Base-by-base conservation (phyloP, 2,113 vertebrate species). In the Catharus bicknelli region DNA sequence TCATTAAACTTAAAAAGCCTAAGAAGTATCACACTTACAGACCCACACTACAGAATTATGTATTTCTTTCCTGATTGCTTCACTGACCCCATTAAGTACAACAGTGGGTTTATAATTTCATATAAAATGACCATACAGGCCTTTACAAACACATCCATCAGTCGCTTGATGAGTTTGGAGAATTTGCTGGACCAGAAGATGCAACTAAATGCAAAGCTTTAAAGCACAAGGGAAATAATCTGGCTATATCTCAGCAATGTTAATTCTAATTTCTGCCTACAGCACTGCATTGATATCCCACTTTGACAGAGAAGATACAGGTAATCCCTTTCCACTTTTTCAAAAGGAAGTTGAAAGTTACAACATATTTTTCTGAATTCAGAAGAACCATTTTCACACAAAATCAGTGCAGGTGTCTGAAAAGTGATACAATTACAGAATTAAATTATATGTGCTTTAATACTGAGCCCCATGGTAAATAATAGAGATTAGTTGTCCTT, bases 1-100 rank as follows among this genome's bases (percentile, higher is more conserved):
- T 97, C 96, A 97, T 98, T 97, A 96, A 96, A 91, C 92, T 94
- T 92, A 95, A 96, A 97, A 97, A 96, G 96, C 94, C 20, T 8
- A 32, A 53, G 92, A 94, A 76, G 74, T 81, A 87, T 93, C 85
- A 61, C 84, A 94, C 94, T 95, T 94, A 93, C 50, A 95, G 93
- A 96, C 54, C 57, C 85, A 93, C 16, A 25, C 83, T 93, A 74
- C 90, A 93, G 80, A 94, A 96, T 92, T 94, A 95, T 38, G 25
- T 68, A 76, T 94, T 95, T 96, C 72, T 96, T 87, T 93, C 93
- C 95, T 96, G 68, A 69, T 93, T 96, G 95, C 95, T 95, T 97
- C 96, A 91, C 91, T 95, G 94, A 96, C 95, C 96, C 96, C 95
- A 95, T 96, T 97, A 96, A 95, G 70, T 84, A 82, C 79, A 95